Conservation (phyloP, 2,888 invertebrate species). For the Formica aserva region DNA sequence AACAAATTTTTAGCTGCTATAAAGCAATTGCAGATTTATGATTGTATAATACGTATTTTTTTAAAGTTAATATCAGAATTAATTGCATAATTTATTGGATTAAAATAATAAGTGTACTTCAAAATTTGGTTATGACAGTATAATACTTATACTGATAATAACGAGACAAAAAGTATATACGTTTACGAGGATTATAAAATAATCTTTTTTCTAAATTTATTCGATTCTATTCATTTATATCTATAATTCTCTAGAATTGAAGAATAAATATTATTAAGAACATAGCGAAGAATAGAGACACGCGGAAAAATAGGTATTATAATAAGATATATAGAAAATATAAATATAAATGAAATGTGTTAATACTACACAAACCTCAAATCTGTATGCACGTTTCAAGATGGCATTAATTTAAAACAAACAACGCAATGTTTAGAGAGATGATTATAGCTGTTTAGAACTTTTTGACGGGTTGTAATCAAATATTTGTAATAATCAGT, state of each 20-base stretch:
- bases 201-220: not conserved
- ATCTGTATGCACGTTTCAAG: not conserved
- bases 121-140: not conserved
- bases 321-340: not conserved
- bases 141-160: constrained; percentile 10
- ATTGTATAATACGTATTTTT: constrained; percentile 20
- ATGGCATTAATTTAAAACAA: not conserved
- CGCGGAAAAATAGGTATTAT: not conserved
- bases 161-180: not conserved
- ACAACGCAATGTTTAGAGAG: not conserved
- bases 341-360: not conserved
- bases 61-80: constrained; percentile 36
- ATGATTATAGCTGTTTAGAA: constrained; percentile 33
- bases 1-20: constrained; percentile 33
- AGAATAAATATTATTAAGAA: not conserved
- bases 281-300: not conserved
- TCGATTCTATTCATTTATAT: not conserved
- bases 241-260: not conserved
- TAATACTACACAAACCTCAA: not conserved
- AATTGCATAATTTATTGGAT: constrained; percentile 26
- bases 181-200: not conserved
- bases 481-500: constrained; percentile 73
- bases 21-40: constrained; percentile 29
- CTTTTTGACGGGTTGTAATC: constrained; percentile 7
- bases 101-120: constrained; percentile 12